Evolutionary conservation across 2,113 vertebrate genomes (phyloP).

Genomic region (Scopus umbretta): DNA sequence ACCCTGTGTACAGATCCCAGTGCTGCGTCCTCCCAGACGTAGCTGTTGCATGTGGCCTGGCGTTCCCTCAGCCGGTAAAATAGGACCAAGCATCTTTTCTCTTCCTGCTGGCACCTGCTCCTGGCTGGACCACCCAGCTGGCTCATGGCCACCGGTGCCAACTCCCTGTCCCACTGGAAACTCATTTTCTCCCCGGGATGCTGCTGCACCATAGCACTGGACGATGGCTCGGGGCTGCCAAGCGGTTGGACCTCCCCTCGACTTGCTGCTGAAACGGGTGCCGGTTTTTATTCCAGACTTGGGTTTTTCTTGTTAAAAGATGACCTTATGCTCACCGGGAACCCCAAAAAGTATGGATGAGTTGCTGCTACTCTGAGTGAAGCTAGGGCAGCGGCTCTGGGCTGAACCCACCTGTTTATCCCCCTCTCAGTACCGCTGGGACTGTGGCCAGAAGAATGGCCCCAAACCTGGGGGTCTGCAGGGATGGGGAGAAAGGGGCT

Average conservation of each 20-base stretch:
- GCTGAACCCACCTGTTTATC: background rate
- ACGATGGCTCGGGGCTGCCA: background rate
- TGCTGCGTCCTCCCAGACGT: rapidly evolving
- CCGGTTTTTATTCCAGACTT: background rate
- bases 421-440: background rate
- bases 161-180: background rate
- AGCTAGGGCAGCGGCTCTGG: background rate
- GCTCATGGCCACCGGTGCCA: background rate
- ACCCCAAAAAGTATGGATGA: background rate
- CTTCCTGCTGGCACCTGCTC: background rate
- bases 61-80: background rate
- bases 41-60: background rate
- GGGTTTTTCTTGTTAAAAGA: background rate
- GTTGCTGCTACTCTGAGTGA: background rate
- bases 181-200: background rate
- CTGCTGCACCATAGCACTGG: background rate
- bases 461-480: background rate
- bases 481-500: background rate
- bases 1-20: rapidly evolving
- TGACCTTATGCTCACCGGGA: background rate
- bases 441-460: background rate
- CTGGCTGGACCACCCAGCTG: background rate
- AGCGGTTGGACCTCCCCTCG: background rate
- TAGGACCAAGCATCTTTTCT: conserved; percentile 38
- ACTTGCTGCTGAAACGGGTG: background rate